Base-by-base conservation (phyloP, 1,140 invertebrate species). In the Eumeta japonica region DNA sequence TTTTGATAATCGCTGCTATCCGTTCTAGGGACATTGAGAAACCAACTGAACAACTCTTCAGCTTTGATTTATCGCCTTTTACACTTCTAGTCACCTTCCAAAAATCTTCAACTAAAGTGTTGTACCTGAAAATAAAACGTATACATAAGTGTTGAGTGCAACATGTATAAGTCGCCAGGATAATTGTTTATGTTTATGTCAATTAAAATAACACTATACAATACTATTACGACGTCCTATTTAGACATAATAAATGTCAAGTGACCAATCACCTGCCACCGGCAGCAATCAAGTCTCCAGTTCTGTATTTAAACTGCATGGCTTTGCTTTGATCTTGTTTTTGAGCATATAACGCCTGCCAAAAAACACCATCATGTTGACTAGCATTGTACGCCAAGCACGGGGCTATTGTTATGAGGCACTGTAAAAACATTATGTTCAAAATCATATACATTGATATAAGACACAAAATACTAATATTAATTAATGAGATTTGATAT, bases 231-330 rank as follows among this genome's bases (percentile, higher is more conserved):
- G n/a, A n/a, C n/a, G n/a, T n/a, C n/a, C n/a, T n/a, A n/a, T n/a
- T n/a, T n/a, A n/a, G n/a, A n/a, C n/a, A n/a, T n/a, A n/a, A n/a
- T n/a, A n/a, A n/a, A n/a, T n/a, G n/a, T n/a, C n/a, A n/a, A n/a
- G n/a, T n/a, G n/a, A n/a, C n/a, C n/a, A n/a, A n/a, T n/a, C n/a
- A 70, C 66, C 66, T 62, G 10, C 64, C 64, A 2, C 63, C 66
- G 10, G 52, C 64, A 0, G 66, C 66, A 7, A 71, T 66, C 3
- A 71, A 39, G 36, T 68, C 55, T 1, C 44, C 52, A 0, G 65
- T 52, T 0, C 59, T 37, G 10, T 55, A 55, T 28, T 66, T 66
- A n/a, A n/a, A n/a, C n/a, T n/a, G n/a, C n/a, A n/a, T n/a, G 5
- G 40, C 39, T 0, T n/a, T n/a, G n/a, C n/a, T n/a, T n/a, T n/a